Conservation (phyloP, 1,140 invertebrate genomes). For the Episyrphus balteatus region DNA sequence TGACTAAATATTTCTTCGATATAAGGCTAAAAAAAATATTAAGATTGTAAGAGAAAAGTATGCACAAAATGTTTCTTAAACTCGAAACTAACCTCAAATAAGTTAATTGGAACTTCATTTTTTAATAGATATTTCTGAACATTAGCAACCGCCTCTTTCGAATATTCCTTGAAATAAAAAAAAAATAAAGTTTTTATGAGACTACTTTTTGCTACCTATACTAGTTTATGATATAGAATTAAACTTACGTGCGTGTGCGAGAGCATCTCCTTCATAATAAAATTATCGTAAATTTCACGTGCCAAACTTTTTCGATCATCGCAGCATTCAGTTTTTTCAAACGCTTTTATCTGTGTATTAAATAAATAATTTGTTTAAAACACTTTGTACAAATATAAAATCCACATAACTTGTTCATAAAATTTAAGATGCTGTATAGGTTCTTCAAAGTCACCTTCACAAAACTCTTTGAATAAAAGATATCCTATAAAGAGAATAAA, state of each 20-base stretch:
- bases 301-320: conserved; percentile 92
- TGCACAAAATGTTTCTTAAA: not conserved
- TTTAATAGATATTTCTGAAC: conserved; percentile 97
- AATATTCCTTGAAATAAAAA: conserved; percentile 77
- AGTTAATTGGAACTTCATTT: conserved; percentile 89
- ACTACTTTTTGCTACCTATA: no score
- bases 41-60: not conserved
- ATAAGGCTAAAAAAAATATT: conserved; percentile 69
- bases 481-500: conserved; percentile 75
- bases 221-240: no score
- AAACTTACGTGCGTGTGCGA: conserved; percentile 91
- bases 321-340: conserved; percentile 93
- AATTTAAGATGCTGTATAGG: conserved; percentile 95
- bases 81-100: conserved; percentile 77
- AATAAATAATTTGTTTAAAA: conserved; percentile 10
- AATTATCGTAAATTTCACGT: conserved; percentile 98
- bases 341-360: conserved; percentile 86
- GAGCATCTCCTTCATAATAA: conserved; percentile 99
- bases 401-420: conserved; percentile 87
- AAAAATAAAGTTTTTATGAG: no score
- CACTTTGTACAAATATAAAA: not conserved
- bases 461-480: conserved; percentile 99
- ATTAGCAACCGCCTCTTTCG: conserved; percentile 89
- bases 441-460: conserved; percentile 92
- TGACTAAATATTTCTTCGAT: conserved; percentile 99